Percentiles rank a stretch among this genome's conserved stretches.
Conservation (phyloP, 2,113 vertebrate species). For the Carassius auratus region DNA sequence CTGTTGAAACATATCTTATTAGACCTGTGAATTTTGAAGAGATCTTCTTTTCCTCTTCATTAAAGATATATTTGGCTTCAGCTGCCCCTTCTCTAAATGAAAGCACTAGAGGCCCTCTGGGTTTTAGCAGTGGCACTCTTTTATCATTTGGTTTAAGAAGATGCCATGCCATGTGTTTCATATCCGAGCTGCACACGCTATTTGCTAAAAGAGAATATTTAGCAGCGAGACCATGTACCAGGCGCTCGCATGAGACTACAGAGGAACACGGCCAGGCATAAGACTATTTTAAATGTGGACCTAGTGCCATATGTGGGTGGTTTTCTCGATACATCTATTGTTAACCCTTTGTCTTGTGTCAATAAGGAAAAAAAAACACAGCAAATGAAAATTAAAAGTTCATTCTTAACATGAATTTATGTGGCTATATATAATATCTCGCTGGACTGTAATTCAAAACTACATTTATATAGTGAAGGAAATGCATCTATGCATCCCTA, state of each 20-base stretch:
- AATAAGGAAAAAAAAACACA: conserved; percentile 20
- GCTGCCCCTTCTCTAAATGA: conserved; percentile 37
- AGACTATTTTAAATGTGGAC: conserved; percentile 9
- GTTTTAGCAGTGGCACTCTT: conserved; percentile 30
- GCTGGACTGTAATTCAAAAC: no score
- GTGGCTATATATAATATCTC: neutral
- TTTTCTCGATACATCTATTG: neutral
- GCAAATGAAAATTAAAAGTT: neutral
- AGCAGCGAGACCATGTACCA: conserved; percentile 7
- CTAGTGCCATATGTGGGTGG: neutral
- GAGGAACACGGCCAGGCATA: neutral
- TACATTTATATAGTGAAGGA: no score
- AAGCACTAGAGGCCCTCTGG: conserved; percentile 11
- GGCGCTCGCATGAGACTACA: neutral
- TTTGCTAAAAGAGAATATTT: conserved; percentile 32
- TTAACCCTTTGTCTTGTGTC: conserved; percentile 5
- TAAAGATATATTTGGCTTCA: conserved; percentile 3
- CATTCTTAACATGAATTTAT: neutral
- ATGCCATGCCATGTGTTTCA: conserved; percentile 23
- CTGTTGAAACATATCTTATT: neutral
- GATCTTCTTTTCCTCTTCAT: conserved; percentile 1
- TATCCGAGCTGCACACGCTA: neutral
- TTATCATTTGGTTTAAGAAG: conserved; percentile 37
- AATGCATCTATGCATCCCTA: no score
- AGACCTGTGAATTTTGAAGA: conserved; percentile 12